Evolutionary conservation across 1,140 invertebrate genomes (phyloP).

Genomic region (Globodera rostochiensis): DNA sequence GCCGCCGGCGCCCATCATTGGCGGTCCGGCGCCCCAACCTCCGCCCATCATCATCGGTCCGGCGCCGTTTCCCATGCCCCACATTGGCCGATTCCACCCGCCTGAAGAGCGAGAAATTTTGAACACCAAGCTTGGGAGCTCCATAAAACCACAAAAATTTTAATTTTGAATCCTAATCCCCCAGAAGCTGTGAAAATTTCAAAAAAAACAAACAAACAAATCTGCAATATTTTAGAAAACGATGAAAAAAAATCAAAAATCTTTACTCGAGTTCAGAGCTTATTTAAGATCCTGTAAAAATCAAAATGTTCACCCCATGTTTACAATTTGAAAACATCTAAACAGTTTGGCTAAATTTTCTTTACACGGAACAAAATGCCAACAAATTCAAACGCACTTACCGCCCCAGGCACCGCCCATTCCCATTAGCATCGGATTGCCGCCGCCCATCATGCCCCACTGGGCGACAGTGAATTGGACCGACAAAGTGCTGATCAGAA

Average conservation of each 20-base stretch:
- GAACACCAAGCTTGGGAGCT: neutral
- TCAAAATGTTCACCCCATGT: too few species aligned
- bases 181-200: too few species aligned
- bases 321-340: too few species aligned
- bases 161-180: too few species aligned
- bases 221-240: too few species aligned
- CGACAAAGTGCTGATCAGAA: neutral
- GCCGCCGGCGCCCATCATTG: constrained; percentile 2
- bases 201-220: too few species aligned
- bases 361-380: too few species aligned
- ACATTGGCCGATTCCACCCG: constrained; percentile 20
- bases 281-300: too few species aligned
- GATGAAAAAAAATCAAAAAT: too few species aligned
- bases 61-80: neutral
- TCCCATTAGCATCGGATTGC: neutral
- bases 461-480: neutral
- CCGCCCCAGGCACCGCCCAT: neutral
- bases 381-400: neutral
- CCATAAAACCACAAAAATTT: too few species aligned
- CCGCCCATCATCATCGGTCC: constrained; percentile 13
- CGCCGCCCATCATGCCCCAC: neutral
- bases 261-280: too few species aligned
- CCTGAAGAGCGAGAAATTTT: constrained; percentile 11
- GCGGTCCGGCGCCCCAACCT: neutral
- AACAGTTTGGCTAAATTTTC: too few species aligned